These are phyloP conservation scores for Vandiemenella viatica DNA, from an alignment of 2,888 invertebrate species.

Conservation along the genomic window DNA sequence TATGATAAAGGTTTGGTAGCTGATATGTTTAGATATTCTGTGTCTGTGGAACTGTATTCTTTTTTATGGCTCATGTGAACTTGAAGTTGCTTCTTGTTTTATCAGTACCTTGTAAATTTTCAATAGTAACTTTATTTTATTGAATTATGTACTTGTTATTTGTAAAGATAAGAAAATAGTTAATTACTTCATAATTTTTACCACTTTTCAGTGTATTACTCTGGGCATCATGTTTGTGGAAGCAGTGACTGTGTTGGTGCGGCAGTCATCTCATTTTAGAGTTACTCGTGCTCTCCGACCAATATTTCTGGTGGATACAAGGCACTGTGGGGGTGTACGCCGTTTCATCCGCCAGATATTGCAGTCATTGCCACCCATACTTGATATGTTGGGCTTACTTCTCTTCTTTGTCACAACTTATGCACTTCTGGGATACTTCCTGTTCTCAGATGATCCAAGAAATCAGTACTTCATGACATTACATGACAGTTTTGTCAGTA, in stretches of 20 bases:
- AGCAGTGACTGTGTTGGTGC: slow-evolving; percentile 59
- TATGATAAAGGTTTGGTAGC: slow-evolving; percentile 62
- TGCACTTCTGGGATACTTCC: slow-evolving; percentile 63
- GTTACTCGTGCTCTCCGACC: slow-evolving; percentile 75
- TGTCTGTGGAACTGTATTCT: neutral
- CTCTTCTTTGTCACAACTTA: slow-evolving; percentile 75
- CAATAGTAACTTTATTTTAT: no score
- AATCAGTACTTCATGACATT: slow-evolving; percentile 66
- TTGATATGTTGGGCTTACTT: slow-evolving; percentile 72
- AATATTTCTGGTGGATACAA: slow-evolving; percentile 76
- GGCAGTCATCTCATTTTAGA: slow-evolving; percentile 72
- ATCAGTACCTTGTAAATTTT: no score
- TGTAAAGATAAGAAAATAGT: neutral
- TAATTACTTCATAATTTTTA: no score
- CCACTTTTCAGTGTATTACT: slow-evolving; percentile 49
- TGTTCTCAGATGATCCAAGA: slow-evolving; percentile 56
- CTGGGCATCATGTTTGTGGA: slow-evolving; percentile 68
- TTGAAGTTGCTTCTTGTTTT: no score
- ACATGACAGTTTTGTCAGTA: slow-evolving; percentile 69
- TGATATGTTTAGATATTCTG: neutral
- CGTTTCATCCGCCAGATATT: slow-evolving; percentile 47
- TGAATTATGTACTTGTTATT: neutral
- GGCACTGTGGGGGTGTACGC: slow-evolving; percentile 63
- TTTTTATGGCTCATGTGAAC: no score
- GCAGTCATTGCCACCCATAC: slow-evolving; percentile 71